These are phyloP conservation scores for Ophiothrix spiculata DNA, from an alignment of 35 echinoderm and acorn worm genomes.

Conservation along the genomic window DNA sequence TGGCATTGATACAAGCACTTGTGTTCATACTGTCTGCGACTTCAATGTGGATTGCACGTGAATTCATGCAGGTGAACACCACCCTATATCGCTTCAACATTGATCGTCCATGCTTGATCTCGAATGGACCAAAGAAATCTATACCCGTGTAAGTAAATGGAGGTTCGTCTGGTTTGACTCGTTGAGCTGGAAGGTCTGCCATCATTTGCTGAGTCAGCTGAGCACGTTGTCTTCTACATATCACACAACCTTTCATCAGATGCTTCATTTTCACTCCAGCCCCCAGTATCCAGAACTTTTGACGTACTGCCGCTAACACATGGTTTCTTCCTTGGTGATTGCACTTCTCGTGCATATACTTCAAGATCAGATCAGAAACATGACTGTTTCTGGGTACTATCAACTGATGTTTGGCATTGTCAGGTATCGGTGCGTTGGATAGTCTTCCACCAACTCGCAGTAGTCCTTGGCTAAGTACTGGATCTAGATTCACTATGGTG, in stretches of 20 bases:
- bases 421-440: constrained; percentile 30
- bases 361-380: constrained; percentile 48
- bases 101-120: constrained; percentile 58
- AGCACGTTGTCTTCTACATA: constrained; percentile 43
- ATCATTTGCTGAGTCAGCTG: constrained; percentile 53
- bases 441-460: constrained; percentile 48
- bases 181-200: constrained; percentile 49
- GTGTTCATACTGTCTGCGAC: constrained; percentile 33
- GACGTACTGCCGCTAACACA: constrained; percentile 11
- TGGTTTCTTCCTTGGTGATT: constrained; percentile 41
- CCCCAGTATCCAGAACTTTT: constrained; percentile 48
- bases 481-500: constrained; percentile 43
- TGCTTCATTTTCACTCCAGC: constrained; percentile 24
- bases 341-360: constrained; percentile 33
- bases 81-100: constrained; percentile 62
- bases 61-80: constrained; percentile 52
- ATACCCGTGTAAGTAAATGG: constrained; percentile 52
- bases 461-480: constrained; percentile 25
- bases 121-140: constrained; percentile 54
- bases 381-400: constrained; percentile 44
- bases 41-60: constrained; percentile 55
- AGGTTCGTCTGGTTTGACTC: constrained; percentile 44
- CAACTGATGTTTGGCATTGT: constrained; percentile 47
- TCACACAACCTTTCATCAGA: constrained; percentile 30
- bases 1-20: constrained; percentile 40